Conservation (phyloP, 2,797 vertebrate genomes). For the Xenopus petersii region DNA sequence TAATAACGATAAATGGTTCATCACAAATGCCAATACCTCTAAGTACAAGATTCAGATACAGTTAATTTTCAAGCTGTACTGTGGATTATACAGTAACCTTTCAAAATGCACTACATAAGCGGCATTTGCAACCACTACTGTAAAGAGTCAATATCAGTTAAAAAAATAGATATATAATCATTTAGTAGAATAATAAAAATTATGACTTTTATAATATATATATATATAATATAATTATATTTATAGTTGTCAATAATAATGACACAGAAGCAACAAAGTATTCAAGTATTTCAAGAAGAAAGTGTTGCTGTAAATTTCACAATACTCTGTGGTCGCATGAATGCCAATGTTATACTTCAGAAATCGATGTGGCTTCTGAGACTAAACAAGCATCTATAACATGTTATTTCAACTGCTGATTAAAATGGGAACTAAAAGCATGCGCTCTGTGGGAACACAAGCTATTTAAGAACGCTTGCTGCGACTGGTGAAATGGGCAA, state of each 20-base stretch:
- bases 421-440: slow-evolving; percentile 61
- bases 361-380: slow-evolving; percentile 58
- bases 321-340: slow-evolving; percentile 37
- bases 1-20: background rate
- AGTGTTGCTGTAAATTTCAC: slow-evolving; percentile 30
- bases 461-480: slow-evolving; percentile 57
- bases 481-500: slow-evolving; percentile 58
- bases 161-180: background rate
- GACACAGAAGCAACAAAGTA: slow-evolving; percentile 1
- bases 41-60: slow-evolving; percentile 10
- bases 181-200: background rate
- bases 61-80: slow-evolving; percentile 7
- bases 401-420: slow-evolving; percentile 48
- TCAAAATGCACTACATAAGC: slow-evolving; percentile 2
- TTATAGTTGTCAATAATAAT: background rate
- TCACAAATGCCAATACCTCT: background rate
- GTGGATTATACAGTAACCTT: slow-evolving; percentile 11
- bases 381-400: slow-evolving; percentile 24
- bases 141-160: background rate
- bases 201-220: background rate
- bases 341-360: slow-evolving; percentile 65
- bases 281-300: background rate
- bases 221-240: background rate
- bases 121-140: background rate
- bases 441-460: slow-evolving; percentile 60